Evolutionary conservation across 2,113 vertebrate genomes (phyloP), one percentile per base, ranked within the genome.

Genomic region (Otocyon megalotis): DNA sequence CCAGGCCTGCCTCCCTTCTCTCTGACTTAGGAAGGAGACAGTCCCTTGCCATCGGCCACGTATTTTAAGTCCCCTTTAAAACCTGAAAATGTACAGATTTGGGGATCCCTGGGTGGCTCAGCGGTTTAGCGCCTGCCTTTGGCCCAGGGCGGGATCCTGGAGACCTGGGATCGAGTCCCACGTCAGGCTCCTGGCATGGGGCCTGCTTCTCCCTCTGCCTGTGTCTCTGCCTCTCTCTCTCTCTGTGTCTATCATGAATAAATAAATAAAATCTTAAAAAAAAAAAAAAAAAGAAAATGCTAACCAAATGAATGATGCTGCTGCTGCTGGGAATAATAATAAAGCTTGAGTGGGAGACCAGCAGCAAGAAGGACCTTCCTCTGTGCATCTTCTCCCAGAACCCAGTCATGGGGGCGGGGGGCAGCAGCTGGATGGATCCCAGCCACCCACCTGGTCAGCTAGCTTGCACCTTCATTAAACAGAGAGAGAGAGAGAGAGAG

Each of bases 271-370:
- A 6, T 43, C 37, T n/a, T n/a, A n/a, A n/a, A n/a, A n/a, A n/a
- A n/a, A n/a, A n/a, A n/a, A n/a, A n/a, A n/a, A n/a, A n/a, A n/a
- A 43, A 43, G 50, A 35, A 43, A 76, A 60, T 32, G 50, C 3
- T 3, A 77, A 63, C 8, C 35, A 37, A 11, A 24, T 37, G 28
- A 26, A 43, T 54, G 1, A 43, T 5, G 54, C 56, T 37, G 20
- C 35, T 54, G 1, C 43, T 5, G 54, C 50, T 0, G 35, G n/a
- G n/a, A n/a, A n/a, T 17, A 7, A 3, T 3, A 5, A 28, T 4
- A 62, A n/a, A 37, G 14, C 13, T 60, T 16, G 13, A 24, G 7
- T 20, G 11, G 0, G 14, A 62, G 32, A 37, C 11, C n/a, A 8
- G 17, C 24, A 43, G 15, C 13, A 9, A 53, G 63, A 4, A 16